phyloP scores from a whole-genome alignment of 2,113 vertebrate genomes.

The Cinclus cinclus region DNA sequence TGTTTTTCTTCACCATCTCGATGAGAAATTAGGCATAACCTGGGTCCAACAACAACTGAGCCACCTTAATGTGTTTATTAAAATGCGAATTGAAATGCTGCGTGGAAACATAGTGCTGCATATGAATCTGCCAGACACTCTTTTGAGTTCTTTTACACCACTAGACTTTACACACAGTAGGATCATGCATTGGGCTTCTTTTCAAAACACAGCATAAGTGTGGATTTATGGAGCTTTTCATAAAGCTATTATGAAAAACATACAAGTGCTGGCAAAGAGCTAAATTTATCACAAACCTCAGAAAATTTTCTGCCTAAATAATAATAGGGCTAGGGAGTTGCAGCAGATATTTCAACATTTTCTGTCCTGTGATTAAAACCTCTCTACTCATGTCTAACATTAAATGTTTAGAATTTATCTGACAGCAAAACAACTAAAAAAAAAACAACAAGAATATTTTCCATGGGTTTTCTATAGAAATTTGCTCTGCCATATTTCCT shows the following conservation, averaged over 20 bases:
- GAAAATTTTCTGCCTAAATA: not conserved
- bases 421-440: not conserved
- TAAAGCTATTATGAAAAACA: not conserved
- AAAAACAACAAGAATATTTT: not conserved
- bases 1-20: slow-evolving; percentile 34
- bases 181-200: not conserved
- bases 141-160: not conserved
- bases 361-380: not conserved
- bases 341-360: not conserved
- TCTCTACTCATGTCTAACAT: not conserved
- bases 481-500: slow-evolving; percentile 15
- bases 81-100: slow-evolving; percentile 12
- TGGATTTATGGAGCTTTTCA: not conserved
- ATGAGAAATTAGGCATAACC: slow-evolving; percentile 20
- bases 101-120: not conserved
- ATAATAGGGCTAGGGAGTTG: not conserved
- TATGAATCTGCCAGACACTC: not conserved
- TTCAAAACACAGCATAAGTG: not conserved
- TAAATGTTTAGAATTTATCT: not conserved
- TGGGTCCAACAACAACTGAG: not conserved
- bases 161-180: not conserved
- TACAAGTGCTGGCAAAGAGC: not conserved
- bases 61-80: slow-evolving; percentile 17
- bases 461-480: slow-evolving; percentile 20
- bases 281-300: not conserved